Percentiles rank a stretch among this genome's conserved stretches.
Conservation (phyloP, 1,140 invertebrate genomes). For the Pseudomyrmex dendroicus region DNA sequence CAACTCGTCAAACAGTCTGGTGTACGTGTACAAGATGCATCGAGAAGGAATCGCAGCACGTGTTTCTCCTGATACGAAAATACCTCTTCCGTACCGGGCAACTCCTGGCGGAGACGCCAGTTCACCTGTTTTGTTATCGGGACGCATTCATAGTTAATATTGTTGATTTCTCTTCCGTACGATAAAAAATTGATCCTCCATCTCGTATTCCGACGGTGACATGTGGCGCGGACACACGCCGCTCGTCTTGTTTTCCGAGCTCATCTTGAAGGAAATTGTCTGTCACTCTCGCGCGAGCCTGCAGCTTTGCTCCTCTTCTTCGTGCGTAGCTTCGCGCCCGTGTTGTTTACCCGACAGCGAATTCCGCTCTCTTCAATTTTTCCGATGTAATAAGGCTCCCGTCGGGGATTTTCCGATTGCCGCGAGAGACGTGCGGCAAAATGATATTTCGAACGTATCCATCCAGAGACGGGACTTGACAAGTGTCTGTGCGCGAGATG, state of each 20-base stretch:
- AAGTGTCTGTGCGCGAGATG: not conserved
- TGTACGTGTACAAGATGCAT: not conserved
- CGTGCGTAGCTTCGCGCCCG: constrained; percentile 11
- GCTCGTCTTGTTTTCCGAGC: constrained; percentile 13
- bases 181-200: constrained; percentile 67
- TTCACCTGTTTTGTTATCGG: constrained; percentile 8
- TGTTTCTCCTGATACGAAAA: too few species aligned
- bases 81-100: too few species aligned
- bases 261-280: constrained; percentile 69
- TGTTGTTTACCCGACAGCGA: constrained; percentile 14
- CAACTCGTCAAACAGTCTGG: not conserved
- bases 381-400: constrained; percentile 44
- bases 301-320: constrained; percentile 4
- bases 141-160: constrained; percentile 42
- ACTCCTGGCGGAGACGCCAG: too few species aligned
- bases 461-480: not conserved
- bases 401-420: constrained; percentile 36
- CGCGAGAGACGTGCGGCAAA: not conserved
- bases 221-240: constrained; percentile 53
- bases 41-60: not conserved
- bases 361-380: constrained; percentile 45
- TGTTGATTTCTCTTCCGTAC: constrained; percentile 63
- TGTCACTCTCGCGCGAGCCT: constrained; percentile 19
- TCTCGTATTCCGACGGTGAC: constrained; percentile 63
- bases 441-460: constrained; percentile 34